Evolutionary conservation across 2,797 vertebrate species (phyloP), one percentile per base, ranked within the genome.

Genomic region (Serranus cabrilla): DNA sequence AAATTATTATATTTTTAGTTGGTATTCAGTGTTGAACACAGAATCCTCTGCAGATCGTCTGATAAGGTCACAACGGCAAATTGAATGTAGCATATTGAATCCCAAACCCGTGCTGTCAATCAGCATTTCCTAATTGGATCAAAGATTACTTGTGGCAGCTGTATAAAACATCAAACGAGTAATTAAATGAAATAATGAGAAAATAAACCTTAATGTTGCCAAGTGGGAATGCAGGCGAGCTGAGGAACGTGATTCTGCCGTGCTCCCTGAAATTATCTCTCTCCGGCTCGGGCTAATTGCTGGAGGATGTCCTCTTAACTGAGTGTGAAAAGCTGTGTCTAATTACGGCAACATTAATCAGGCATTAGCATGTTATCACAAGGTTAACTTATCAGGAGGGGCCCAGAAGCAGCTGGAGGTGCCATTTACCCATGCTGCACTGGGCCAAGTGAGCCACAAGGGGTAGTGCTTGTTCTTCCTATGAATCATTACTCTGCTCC

Each of bases 321-420:
- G 91, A 94, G 90, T 94, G 94, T 94, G 93, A 94, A 94, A 94
- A 93, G 93, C 94, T 94, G 92, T 94, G 92, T 94, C 93, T 95
- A 95, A 95, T 95, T 95, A 95, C 91, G 92, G 92, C 92, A 93
- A 92, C 92, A 94, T 94, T 95, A 94, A 94, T 94, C 91, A 94
- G 84, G 93, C 93, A 95, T 95, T 95, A 95, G 92, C 92, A 90
- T 93, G 92, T 95, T 94, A 95, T 95, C 93, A 93, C 93, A 93
- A 94, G 94, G 94, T 95, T 93, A 95, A 94, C 93, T 93, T 93
- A 93, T 94, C 92, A 93, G 92, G 89, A 92, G 91, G 90, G 90
- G 91, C 89, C 83, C 91, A 91, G 91, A 91, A 89, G 91, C 93
- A 92, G 92, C 94, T 91, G 91, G 91, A 91, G 85, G 86, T 91